Conservation (phyloP, 2,888 invertebrate genomes). For the Pristionchus fissidentatus region DNA sequence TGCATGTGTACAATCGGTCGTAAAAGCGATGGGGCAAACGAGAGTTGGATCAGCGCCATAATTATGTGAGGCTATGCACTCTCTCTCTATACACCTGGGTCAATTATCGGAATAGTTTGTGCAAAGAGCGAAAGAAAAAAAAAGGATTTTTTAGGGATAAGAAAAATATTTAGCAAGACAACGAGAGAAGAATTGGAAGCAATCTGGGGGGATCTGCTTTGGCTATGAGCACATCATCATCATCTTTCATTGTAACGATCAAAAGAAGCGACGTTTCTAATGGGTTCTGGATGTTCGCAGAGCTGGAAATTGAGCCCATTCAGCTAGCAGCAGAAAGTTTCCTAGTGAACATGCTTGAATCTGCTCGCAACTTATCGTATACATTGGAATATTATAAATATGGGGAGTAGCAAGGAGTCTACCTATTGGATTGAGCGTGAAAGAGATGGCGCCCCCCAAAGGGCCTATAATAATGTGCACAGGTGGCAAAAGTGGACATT, state of each 20-base stretch:
- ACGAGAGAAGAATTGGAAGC: not conserved
- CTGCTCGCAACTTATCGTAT: not conserved
- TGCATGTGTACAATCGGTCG: not conserved
- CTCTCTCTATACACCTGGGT: not conserved
- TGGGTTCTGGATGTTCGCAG: not conserved
- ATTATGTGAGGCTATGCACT: not conserved
- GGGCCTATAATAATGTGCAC: slow-evolving; percentile 33
- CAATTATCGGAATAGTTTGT: not conserved
- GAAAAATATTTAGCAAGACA: too few species aligned
- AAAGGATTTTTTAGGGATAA: too few species aligned
- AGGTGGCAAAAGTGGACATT: slow-evolving; percentile 34
- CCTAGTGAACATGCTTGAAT: too few species aligned
- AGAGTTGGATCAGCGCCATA: not conserved
- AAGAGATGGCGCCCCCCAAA: slow-evolving; percentile 12
- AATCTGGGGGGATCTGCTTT: not conserved
- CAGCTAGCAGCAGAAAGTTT: not conserved
- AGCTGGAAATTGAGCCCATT: not conserved
- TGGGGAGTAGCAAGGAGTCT: not conserved
- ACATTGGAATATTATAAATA: too few species aligned
- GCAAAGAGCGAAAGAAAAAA: not conserved
- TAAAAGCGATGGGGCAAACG: not conserved
- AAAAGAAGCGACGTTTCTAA: not conserved
- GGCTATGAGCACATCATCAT: not conserved
- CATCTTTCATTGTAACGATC: not conserved
- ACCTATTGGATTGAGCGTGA: not conserved